Evolutionary conservation across 2,888 invertebrate genomes (phyloP), one percentile per base, ranked within the genome.

Genomic region (Phengaris alcon): DNA sequence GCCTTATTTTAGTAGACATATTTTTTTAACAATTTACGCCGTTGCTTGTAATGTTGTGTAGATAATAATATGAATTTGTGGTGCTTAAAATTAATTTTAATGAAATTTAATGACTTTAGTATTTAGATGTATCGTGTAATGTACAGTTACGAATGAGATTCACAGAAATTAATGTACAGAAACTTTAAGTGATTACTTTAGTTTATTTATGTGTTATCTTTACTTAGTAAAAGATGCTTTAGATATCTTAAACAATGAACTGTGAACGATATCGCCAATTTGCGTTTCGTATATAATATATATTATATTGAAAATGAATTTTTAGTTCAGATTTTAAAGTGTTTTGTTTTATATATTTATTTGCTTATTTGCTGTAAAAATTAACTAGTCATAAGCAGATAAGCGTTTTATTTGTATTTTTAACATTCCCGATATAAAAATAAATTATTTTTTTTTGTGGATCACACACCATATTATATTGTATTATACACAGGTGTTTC

Each of bases 81-180:
- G 77, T 78, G 77, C 77, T 77, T 79, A 75, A 12, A 44, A 70
- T 73, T 75, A 73, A 75, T 73, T 73, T 76, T 70, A 22, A 70
- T 22, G 15, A 51, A 70, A 70, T 51, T 48, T 51, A 15, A 70
- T 22, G 51, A 51, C 15, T 12, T 51, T 9, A 51, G 78, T 79
- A 77, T 82, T 80, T 79, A 77, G 76, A 76, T 81, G 77, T 80
- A 80, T 79, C 84, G 84, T 86, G 86, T 79, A 86, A 83, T 92
- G 91, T 93, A 93, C 93, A 93, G 93, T 93, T 93, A 93, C 93
- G 88, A 87, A 90, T 93, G 93, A 93, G 93, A 93, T 93, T 93
- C 87, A 84, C 84, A 83, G 81, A 82, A 81, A 82, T 85, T 83
- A 86, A 85, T 90, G 86, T 89, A 89, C 87, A 89, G 86, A 85